Evolutionary conservation across 2,888 invertebrate species (phyloP).

Genomic region (Allacma fusca): DNA sequence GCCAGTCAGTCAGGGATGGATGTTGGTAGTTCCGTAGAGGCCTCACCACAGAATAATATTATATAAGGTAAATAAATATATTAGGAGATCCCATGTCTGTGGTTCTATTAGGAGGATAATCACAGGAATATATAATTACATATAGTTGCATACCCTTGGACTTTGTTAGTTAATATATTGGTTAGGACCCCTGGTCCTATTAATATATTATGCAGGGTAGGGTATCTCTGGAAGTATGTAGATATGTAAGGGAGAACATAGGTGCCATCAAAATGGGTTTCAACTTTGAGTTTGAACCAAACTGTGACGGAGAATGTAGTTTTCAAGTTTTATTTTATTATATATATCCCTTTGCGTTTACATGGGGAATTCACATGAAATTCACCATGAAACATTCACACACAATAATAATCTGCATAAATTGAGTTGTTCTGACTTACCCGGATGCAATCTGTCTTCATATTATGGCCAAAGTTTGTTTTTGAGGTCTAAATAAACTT

Average conservation of each 20-base stretch:
- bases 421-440: slow-evolving; percentile 1
- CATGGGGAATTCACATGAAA: slow-evolving; percentile 22
- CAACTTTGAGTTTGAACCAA: slow-evolving; percentile 2
- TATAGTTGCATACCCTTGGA: too few species aligned
- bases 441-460: slow-evolving; percentile 26
- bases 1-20: too few species aligned
- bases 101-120: too few species aligned
- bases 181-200: too few species aligned
- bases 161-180: too few species aligned
- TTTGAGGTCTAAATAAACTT: slow-evolving; percentile 34
- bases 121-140: too few species aligned
- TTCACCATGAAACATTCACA: slow-evolving; percentile 26
- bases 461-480: slow-evolving; percentile 32
- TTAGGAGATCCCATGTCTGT: too few species aligned
- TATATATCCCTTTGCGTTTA: background rate
- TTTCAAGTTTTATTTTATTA: slow-evolving; percentile 11
- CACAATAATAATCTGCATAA: slow-evolving; percentile 16
- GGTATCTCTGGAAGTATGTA: background rate
- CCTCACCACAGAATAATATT: too few species aligned
- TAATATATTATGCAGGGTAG: too few species aligned
- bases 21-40: too few species aligned
- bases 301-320: slow-evolving; percentile 12
- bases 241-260: background rate
- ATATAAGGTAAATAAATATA: too few species aligned
- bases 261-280: background rate